phyloP scores from a whole-genome alignment of 2,888 invertebrate species.

The Melanotus villosus region DNA sequence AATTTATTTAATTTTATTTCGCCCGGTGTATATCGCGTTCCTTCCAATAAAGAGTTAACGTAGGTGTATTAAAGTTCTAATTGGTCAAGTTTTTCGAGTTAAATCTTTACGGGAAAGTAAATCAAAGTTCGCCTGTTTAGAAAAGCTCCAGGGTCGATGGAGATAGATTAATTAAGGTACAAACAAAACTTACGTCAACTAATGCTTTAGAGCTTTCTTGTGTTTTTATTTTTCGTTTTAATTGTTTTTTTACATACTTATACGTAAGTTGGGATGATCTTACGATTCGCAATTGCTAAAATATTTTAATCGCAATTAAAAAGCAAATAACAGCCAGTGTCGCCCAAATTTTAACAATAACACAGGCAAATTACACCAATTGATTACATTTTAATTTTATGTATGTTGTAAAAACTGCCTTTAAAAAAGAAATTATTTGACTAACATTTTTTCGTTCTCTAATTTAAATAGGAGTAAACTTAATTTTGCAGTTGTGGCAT shows the following conservation, averaged over 20 bases:
- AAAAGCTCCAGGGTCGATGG: conserved; percentile 26
- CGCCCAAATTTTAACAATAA: no score
- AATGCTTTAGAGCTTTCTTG: not conserved
- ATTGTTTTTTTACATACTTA: not conserved
- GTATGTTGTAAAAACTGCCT: no score
- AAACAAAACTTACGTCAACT: conserved; percentile 15
- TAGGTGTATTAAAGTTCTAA: conserved; percentile 31
- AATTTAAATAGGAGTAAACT: no score
- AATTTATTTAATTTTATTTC: not conserved
- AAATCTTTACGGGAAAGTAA: conserved; percentile 35
- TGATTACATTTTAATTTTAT: no score
- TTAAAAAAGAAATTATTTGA: no score
- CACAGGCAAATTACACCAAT: no score
- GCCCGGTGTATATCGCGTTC: not conserved
- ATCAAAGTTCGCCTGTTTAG: conserved; percentile 25
- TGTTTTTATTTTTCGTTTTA: not conserved
- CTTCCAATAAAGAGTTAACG: not conserved
- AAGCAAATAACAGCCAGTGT: no score
- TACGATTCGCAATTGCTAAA: no score
- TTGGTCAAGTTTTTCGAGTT: conserved; percentile 37
- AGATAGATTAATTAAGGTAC: conserved; percentile 35
- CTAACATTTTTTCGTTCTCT: no score
- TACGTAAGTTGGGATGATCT: no score
- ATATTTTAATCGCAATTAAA: no score
- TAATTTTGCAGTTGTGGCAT: no score